Percentiles rank a stretch among this genome's conserved stretches.
These are phyloP conservation scores for Bellardia bayeri DNA, from an alignment of 2,888 invertebrate genomes.

Conservation along the genomic window DNA sequence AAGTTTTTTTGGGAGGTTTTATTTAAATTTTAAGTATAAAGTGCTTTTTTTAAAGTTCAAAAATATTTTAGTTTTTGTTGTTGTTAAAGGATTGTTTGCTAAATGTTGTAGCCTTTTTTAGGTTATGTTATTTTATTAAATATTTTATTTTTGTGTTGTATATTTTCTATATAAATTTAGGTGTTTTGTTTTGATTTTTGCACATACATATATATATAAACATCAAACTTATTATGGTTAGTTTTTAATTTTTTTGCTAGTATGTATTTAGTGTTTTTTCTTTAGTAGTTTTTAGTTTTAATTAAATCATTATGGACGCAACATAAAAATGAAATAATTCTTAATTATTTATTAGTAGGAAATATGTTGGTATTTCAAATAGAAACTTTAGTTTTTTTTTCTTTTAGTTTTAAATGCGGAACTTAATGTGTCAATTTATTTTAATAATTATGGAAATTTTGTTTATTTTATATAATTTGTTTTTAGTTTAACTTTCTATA, in stretches of 20 bases:
- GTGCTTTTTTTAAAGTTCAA: conserved; percentile 35
- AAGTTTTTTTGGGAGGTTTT: conserved; percentile 44
- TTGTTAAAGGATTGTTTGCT: conserved; percentile 24
- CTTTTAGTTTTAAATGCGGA: conserved; percentile 22
- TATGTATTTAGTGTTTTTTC: background rate
- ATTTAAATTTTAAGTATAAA: conserved; percentile 27
- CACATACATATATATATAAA: conserved; percentile 66
- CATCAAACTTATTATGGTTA: conserved; percentile 67
- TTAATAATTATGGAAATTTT: conserved; percentile 30
- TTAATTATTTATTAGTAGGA: conserved; percentile 61
- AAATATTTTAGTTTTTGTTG: conserved; percentile 31
- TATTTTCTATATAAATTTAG: conserved; percentile 57
- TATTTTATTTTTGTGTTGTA: background rate
- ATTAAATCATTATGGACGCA: conserved; percentile 69
- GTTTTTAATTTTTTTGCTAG: conserved; percentile 1
- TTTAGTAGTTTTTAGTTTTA: conserved; percentile 23
- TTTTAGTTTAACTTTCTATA: conserved; percentile 67
- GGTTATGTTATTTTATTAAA: background rate
- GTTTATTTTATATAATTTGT: conserved; percentile 20
- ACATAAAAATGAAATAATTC: conserved; percentile 61
- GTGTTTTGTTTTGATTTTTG: conserved; percentile 54
- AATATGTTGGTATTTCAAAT: conserved; percentile 59
- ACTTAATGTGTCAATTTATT: conserved; percentile 18
- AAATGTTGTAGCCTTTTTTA: conserved; percentile 9
- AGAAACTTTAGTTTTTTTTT: conserved; percentile 70